A percentile compares a stretch with the other conserved stretches of the same genome.
Evolutionary conservation across 2,113 vertebrate species (phyloP).

Genomic region (Sminthopsis crassicaudata): DNA sequence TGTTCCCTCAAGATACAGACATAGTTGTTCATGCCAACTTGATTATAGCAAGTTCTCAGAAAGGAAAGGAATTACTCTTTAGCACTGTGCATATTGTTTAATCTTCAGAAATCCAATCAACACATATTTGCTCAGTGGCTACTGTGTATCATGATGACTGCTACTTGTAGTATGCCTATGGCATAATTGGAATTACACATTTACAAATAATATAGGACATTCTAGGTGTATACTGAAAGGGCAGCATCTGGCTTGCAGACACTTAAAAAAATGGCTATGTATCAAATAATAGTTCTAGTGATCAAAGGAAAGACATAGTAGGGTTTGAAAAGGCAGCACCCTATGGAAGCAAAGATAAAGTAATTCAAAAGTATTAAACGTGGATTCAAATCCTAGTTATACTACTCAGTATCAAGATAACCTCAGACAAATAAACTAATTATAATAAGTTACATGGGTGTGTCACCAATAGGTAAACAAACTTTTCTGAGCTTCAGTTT

Average conservation of each 20-base stretch:
- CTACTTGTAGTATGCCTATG: not conserved
- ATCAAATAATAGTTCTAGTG: not conserved
- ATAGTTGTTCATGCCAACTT: conserved; percentile 78
- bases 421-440: rapidly evolving
- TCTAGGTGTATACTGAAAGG: not conserved
- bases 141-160: not conserved
- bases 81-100: conserved; percentile 55
- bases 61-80: conserved; percentile 62
- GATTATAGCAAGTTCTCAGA: conserved; percentile 72
- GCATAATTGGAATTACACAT: not conserved
- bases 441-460: not conserved
- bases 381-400: rapidly evolving
- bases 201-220: not conserved
- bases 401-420: not conserved
- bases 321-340: not conserved
- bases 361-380: rapidly evolving
- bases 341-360: not conserved
- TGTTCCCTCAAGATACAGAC: conserved; percentile 83
- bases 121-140: not conserved
- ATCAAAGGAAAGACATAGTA: not conserved
- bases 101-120: conserved; percentile 10
- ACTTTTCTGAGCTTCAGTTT: not conserved
- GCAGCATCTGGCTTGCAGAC: not conserved
- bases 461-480: not conserved
- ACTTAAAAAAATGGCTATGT: not conserved